Evolutionary conservation across 2,113 vertebrate genomes (phyloP).

Genomic region (Scomber colias): DNA sequence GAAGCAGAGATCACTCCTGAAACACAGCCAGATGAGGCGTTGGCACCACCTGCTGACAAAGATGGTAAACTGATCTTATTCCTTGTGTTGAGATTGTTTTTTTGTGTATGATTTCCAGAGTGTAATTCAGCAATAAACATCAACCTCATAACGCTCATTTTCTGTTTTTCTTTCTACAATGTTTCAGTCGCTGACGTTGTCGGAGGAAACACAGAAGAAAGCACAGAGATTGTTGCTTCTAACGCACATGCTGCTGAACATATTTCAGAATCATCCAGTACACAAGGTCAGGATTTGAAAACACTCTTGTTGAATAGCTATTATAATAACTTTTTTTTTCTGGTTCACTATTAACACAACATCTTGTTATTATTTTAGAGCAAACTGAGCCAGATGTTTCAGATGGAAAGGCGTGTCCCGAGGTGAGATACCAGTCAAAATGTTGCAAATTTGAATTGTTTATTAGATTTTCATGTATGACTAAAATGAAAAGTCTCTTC

Average conservation of each 20-base stretch:
- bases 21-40: background rate
- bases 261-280: constrained; percentile 14
- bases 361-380: constrained; percentile 42
- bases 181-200: constrained; percentile 31
- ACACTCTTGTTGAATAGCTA: background rate
- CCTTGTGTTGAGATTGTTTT: background rate
- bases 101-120: background rate
- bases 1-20: constrained; percentile 26
- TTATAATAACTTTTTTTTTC: background rate
- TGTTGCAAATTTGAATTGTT: background rate
- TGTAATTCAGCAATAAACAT: background rate
- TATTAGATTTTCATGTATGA: background rate
- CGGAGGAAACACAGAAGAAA: constrained; percentile 1
- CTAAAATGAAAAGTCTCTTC: background rate
- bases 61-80: constrained; percentile 38
- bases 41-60: background rate
- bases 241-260: background rate
- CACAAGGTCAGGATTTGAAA: constrained; percentile 47
- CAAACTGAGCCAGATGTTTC: constrained; percentile 36
- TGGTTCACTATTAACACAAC: background rate
- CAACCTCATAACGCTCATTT: too few relatives aligned
- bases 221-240: background rate
- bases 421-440: constrained; percentile 40
- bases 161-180: background rate
- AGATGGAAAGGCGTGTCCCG: background rate